Evolutionary conservation across 2,113 vertebrate genomes (phyloP).

Genomic region (Mastomys natalensis): DNA sequence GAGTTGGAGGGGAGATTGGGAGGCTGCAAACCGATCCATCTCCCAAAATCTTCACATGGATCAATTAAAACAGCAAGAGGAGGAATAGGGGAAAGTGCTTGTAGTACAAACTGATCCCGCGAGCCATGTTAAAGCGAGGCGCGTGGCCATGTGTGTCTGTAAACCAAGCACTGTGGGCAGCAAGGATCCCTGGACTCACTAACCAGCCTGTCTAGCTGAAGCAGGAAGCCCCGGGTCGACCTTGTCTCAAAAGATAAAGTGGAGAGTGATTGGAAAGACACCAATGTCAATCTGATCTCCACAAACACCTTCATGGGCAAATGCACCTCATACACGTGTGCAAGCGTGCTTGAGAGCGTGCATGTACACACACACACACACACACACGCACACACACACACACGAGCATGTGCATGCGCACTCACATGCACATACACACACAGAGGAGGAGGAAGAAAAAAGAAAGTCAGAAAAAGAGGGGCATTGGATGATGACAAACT

Average conservation of each 20-base stretch:
- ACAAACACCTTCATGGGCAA: not conserved
- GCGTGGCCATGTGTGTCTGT: not conserved
- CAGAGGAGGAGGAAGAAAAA: not conserved
- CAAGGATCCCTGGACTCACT: not conserved
- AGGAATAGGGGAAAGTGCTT: not conserved
- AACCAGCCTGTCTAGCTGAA: not conserved
- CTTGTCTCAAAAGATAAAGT: not conserved
- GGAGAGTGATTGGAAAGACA: not conserved
- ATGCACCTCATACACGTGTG: not conserved
- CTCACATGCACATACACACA: too few species aligned
- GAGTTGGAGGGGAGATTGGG: not conserved
- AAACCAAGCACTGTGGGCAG: not conserved
- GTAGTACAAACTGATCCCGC: not conserved
- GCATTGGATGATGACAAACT: not conserved
- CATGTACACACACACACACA: not conserved
- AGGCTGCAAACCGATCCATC: not conserved
- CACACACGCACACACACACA: not conserved
- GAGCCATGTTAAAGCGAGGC: not conserved
- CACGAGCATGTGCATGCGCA: accelerated
- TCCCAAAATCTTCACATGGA: not conserved
- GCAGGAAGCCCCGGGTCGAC: not conserved
- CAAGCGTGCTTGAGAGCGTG: too few species aligned
- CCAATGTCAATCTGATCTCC: not conserved
- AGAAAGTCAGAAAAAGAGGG: not conserved
- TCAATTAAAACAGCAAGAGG: too few species aligned